A percentile compares a stretch with the other conserved stretches of the same genome.
These are phyloP conservation scores for Adelosebastes latens DNA, from an alignment of 2,797 vertebrate genomes.

Conservation along the genomic window DNA sequence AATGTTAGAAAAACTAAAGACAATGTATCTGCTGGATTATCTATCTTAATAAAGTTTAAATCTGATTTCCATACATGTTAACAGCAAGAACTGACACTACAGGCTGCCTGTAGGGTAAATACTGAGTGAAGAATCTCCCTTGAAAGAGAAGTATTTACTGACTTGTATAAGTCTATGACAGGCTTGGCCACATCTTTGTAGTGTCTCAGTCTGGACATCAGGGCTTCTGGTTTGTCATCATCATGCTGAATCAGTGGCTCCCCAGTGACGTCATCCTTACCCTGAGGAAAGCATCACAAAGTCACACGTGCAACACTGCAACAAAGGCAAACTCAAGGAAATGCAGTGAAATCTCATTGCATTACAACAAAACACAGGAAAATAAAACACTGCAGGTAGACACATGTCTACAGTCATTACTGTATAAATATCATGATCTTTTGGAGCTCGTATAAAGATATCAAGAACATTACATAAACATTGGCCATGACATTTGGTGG, in stretches of 20 bases:
- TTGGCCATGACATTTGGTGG: neutral
- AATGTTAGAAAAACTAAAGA: neutral
- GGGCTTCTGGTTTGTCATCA: conserved; percentile 91
- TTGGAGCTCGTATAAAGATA: neutral
- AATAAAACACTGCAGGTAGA: neutral
- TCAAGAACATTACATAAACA: neutral
- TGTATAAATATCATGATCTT: neutral
- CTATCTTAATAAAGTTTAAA: neutral
- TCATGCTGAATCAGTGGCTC: conserved; percentile 91
- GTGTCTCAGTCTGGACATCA: conserved; percentile 89
- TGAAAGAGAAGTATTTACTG: conserved; percentile 61
- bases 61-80: neutral
- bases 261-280: conserved; percentile 90
- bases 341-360: neutral
- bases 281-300: conserved; percentile 75
- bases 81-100: neutral
- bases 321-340: neutral
- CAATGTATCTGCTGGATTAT: neutral
- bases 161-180: conserved; percentile 95
- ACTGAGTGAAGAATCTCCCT: neutral
- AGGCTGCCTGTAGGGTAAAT: neutral
- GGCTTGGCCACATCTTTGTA: conserved; percentile 97
- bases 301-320: neutral
- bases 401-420: neutral
- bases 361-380: neutral